phyloP scores from a whole-genome alignment of 53 echinoderm and acorn worm species.

The Pentamera pediparva region DNA sequence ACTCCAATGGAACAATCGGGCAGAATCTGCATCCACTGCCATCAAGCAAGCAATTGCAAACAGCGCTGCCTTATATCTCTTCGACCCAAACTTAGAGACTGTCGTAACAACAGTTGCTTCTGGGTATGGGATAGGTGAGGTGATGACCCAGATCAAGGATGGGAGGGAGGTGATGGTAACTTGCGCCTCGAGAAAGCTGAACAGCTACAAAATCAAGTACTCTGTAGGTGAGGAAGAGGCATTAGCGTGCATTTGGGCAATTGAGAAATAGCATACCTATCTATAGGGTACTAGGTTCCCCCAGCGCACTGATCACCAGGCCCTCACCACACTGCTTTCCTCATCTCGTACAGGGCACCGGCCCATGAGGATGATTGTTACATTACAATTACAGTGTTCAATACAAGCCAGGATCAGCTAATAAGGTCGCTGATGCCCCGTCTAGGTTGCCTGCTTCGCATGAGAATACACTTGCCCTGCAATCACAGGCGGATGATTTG shows the following conservation, averaged over 20 bases:
- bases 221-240: background rate
- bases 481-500: background rate
- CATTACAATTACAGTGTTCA: background rate
- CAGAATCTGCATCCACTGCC: background rate
- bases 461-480: too few relatives aligned
- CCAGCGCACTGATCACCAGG: background rate
- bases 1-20: background rate
- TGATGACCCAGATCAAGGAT: slow-evolving; percentile 29
- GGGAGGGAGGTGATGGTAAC: slow-evolving; percentile 6
- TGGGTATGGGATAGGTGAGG: slow-evolving; percentile 41
- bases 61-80: slow-evolving; percentile 6
- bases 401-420: background rate
- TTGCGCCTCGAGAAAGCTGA: background rate
- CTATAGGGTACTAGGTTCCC: background rate
- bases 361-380: background rate
- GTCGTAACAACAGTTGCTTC: slow-evolving; percentile 45
- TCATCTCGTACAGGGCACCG: background rate
- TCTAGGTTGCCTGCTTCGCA: too few relatives aligned
- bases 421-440: background rate
- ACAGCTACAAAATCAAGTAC: background rate
- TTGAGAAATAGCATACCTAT: slow-evolving; percentile 14
- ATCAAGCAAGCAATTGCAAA: background rate
- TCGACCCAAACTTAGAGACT: slow-evolving; percentile 9
- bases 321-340: background rate
- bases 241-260: slow-evolving; percentile 5